These are phyloP conservation scores for Xenus cinereus DNA, from an alignment of 2,113 vertebrate genomes.

Conservation along the genomic window DNA sequence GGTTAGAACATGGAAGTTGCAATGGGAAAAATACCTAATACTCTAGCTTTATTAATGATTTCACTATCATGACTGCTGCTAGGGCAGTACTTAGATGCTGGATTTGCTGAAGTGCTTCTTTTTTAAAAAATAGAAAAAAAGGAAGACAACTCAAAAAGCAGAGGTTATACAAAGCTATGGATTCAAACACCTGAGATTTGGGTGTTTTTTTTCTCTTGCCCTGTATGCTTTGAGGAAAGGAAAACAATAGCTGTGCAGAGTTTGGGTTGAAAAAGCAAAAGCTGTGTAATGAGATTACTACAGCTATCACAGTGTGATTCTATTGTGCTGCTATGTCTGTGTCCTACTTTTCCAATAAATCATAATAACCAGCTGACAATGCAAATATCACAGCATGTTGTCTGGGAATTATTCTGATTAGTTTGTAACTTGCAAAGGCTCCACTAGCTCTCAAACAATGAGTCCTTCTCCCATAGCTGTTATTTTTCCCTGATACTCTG, in stretches of 20 bases:
- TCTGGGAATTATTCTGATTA: constrained; percentile 6
- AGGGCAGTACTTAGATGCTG: not conserved
- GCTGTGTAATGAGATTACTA: not conserved
- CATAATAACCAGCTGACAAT: constrained; percentile 53
- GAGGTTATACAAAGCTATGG: not conserved
- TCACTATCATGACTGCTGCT: not conserved
- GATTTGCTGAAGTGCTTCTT: not conserved
- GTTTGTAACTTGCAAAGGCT: not conserved
- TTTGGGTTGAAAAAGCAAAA: constrained; percentile 21
- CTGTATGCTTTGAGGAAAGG: not conserved
- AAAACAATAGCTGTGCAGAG: not conserved
- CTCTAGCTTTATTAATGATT: not conserved
- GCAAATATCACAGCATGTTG: constrained; percentile 7
- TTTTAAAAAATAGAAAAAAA: not conserved
- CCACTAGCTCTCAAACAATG: not conserved
- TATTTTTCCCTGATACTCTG: not conserved
- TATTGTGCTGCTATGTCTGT: not conserved
- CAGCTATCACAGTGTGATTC: not conserved
- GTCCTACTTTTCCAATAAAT: constrained; percentile 22
- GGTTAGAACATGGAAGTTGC: not conserved
- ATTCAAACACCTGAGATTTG: not conserved
- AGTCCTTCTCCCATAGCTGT: not conserved
- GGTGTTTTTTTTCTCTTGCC: not conserved
- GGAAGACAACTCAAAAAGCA: not conserved
- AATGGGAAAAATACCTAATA: not conserved